Conservation (phyloP, 2,797 vertebrate species). For the Acanthornis magna region DNA sequence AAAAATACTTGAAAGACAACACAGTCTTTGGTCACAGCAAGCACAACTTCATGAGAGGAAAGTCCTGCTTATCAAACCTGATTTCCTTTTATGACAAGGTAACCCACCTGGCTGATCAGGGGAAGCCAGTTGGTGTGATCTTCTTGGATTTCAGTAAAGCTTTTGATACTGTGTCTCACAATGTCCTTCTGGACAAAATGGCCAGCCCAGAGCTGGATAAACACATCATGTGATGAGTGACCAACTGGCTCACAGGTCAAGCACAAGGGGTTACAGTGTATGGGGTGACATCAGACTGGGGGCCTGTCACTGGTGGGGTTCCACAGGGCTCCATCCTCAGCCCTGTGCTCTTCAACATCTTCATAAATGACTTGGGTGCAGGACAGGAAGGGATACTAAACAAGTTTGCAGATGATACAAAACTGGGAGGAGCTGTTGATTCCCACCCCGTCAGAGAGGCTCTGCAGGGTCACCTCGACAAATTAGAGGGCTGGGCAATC, state of each 20-base stretch:
- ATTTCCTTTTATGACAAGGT: neutral
- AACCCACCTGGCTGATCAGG: neutral
- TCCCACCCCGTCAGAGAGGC: accelerated
- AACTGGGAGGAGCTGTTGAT: neutral
- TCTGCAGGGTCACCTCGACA: neutral
- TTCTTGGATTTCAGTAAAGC: neutral
- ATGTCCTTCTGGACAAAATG: neutral
- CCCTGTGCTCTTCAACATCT: neutral
- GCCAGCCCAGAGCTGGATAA: neutral
- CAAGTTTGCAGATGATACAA: neutral
- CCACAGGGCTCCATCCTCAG: neutral
- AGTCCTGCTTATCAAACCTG: neutral
- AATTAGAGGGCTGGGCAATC: neutral
- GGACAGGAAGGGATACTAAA: accelerated
- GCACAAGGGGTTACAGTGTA: neutral
- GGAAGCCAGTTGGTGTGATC: neutral
- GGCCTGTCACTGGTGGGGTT: neutral
- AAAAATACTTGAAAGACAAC: neutral
- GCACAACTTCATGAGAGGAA: neutral
- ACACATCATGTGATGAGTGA: neutral
- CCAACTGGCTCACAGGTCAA: neutral
- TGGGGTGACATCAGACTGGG: neutral
- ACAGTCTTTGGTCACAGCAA: neutral
- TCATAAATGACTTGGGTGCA: neutral
- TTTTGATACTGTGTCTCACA: neutral